Evolutionary conservation across 2,888 invertebrate genomes (phyloP).

Genomic region (Napeogenes inachia): DNA sequence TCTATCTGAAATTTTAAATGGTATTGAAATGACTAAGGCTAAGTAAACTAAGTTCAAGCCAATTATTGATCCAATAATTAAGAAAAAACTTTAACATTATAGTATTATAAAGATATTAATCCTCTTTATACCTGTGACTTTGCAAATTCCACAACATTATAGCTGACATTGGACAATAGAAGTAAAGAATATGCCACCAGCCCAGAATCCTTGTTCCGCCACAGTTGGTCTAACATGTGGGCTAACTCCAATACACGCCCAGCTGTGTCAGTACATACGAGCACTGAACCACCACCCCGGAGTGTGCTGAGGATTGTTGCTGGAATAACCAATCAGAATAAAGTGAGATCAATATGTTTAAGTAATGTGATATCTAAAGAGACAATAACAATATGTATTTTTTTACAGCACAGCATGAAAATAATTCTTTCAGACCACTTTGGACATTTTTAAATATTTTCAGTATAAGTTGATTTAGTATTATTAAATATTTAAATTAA

Average conservation of each 20-base stretch:
- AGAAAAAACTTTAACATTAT: not conserved
- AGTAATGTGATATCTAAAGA: no score
- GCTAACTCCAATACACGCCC: conserved; percentile 97
- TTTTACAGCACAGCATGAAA: no score
- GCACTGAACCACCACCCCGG: conserved; percentile 94
- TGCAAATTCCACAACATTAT: conserved; percentile 99
- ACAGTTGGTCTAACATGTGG: conserved; percentile 96
- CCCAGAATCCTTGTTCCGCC: conserved; percentile 97
- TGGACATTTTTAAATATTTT: no score
- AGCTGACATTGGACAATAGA: conserved; percentile 96
- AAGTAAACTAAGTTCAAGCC: not conserved
- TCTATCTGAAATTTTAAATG: conserved; percentile 82
- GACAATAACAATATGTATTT: no score
- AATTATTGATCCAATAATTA: not conserved
- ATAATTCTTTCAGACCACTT: no score
- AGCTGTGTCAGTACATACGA: conserved; percentile 97
- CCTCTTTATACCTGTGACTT: conserved; percentile 85
- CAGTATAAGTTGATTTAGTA: no score
- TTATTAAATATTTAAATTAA: no score
- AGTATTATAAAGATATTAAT: not conserved
- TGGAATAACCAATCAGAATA: conserved; percentile 42
- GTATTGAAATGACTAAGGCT: not conserved
- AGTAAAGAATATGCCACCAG: conserved; percentile 95
- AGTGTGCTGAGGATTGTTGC: conserved; percentile 96
- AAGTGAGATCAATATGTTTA: no score